These are phyloP conservation scores for Drosophila repletoides DNA, from an alignment of 1,140 invertebrate genomes.

Conservation along the genomic window DNA sequence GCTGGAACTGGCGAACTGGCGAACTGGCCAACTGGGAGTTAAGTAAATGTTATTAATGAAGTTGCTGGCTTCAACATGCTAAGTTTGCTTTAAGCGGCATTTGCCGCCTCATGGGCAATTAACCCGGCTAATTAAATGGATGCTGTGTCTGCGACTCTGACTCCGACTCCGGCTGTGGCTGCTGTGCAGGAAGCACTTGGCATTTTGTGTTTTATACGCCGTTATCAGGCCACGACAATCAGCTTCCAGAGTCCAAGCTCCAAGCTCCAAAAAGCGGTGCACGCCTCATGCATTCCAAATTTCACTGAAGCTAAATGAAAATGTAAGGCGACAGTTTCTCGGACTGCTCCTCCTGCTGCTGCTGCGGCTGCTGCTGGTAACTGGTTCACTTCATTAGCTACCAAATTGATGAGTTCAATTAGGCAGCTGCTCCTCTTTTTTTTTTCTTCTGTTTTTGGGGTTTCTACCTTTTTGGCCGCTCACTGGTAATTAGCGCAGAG, in stretches of 20 bases:
- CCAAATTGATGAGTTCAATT: conserved; percentile 81
- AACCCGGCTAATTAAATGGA: conserved; percentile 76
- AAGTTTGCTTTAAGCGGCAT: conserved; percentile 14
- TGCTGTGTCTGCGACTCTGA: too few relatives aligned
- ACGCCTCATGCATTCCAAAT: conserved; percentile 61
- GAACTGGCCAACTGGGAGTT: not conserved
- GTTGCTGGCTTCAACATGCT: conserved; percentile 52
- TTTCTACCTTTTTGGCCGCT: not conserved
- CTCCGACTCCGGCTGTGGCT: conserved; percentile 51
- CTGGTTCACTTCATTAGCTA: conserved; percentile 75
- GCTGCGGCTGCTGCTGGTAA: conserved; percentile 17
- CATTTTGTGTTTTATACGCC: conserved; percentile 59
- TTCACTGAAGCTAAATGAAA: conserved; percentile 58
- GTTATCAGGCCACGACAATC: conserved; percentile 55
- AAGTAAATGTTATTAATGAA: conserved; percentile 66
- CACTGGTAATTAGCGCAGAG: conserved; percentile 76
- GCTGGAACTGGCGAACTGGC: not conserved
- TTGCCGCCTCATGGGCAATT: conserved; percentile 64
- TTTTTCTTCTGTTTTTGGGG: not conserved
- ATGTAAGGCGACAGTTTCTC: conserved; percentile 66
- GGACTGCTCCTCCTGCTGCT: conserved; percentile 19
- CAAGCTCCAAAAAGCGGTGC: conserved; percentile 11
- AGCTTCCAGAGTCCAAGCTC: too few relatives aligned
- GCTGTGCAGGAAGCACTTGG: conserved; percentile 64
- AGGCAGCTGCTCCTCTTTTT: conserved; percentile 40